Evolutionary conservation across 2,797 vertebrate genomes (phyloP).

Genomic region (Chelonia mydas): DNA sequence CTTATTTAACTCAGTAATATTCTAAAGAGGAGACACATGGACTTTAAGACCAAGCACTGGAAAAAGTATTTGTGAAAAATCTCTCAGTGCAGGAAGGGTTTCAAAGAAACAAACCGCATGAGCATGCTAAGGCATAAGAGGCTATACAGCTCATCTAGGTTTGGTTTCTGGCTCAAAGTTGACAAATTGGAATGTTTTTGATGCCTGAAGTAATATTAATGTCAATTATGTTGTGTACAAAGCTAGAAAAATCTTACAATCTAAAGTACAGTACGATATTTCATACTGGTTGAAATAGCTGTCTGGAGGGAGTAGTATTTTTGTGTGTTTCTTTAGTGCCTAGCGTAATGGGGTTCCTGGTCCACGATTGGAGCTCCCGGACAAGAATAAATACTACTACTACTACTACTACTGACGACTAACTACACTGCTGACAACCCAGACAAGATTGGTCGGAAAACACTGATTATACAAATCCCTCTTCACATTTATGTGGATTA

Average conservation of each 20-base stretch:
- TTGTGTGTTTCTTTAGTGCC: background rate
- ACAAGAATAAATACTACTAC: background rate
- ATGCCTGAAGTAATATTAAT: background rate
- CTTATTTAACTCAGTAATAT: background rate
- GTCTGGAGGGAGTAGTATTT: background rate
- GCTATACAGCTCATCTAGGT: rapidly evolving
- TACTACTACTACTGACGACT: slow-evolving; percentile 15
- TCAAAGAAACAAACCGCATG: background rate
- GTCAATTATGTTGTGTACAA: background rate
- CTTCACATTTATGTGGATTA: slow-evolving; percentile 32
- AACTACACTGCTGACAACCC: background rate
- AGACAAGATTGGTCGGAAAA: background rate
- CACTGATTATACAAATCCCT: background rate
- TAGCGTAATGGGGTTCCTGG: background rate
- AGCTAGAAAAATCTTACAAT: slow-evolving; percentile 1
- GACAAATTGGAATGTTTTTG: background rate
- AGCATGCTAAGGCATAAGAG: rapidly evolving
- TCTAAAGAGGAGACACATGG: background rate
- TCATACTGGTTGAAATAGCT: slow-evolving; percentile 7
- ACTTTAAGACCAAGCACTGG: background rate
- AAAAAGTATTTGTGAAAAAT: background rate
- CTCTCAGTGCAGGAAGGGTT: background rate
- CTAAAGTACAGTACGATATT: background rate
- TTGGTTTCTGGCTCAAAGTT: background rate
- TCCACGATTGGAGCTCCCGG: background rate